Evolutionary conservation across 2,888 invertebrate genomes (phyloP).

Genomic region (Polydrusus cervinus): DNA sequence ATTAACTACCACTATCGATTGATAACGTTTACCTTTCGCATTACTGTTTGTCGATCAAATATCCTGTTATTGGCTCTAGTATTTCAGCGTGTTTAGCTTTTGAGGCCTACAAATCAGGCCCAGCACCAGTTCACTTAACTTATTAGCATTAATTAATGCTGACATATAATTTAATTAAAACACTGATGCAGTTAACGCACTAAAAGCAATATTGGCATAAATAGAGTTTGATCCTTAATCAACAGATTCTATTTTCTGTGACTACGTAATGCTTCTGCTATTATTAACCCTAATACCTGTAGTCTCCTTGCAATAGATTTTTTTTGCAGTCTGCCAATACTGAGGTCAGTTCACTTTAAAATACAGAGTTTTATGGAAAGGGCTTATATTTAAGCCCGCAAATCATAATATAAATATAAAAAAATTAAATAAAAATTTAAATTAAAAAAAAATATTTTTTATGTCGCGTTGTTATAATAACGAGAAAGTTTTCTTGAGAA

Average conservation of each 20-base stretch:
- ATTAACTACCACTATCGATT: slow-evolving; percentile 65
- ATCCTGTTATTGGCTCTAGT: slow-evolving; percentile 59
- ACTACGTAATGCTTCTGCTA: too few relatives aligned
- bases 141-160: slow-evolving; percentile 59
- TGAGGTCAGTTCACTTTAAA: too few relatives aligned
- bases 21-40: slow-evolving; percentile 64
- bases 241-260: slow-evolving; percentile 33
- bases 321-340: too few relatives aligned
- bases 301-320: too few relatives aligned
- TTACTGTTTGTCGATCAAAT: slow-evolving; percentile 65
- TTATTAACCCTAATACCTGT: too few relatives aligned
- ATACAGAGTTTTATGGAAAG: too few relatives aligned
- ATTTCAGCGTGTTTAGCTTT: slow-evolving; percentile 61
- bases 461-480: too few relatives aligned
- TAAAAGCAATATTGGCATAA: slow-evolving; percentile 33
- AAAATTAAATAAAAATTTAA: too few relatives aligned
- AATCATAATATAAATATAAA: too few relatives aligned
- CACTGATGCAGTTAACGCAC: slow-evolving; percentile 43
- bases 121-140: slow-evolving; percentile 58
- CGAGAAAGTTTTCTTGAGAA: too few relatives aligned
- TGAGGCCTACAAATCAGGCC: slow-evolving; percentile 59
- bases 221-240: slow-evolving; percentile 37
- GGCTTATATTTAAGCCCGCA: too few relatives aligned
- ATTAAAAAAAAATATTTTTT: too few relatives aligned
- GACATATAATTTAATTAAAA: slow-evolving; percentile 52